Evolutionary conservation across 2,113 vertebrate species (phyloP).

Genomic region (Nycticryphes semicollaris): DNA sequence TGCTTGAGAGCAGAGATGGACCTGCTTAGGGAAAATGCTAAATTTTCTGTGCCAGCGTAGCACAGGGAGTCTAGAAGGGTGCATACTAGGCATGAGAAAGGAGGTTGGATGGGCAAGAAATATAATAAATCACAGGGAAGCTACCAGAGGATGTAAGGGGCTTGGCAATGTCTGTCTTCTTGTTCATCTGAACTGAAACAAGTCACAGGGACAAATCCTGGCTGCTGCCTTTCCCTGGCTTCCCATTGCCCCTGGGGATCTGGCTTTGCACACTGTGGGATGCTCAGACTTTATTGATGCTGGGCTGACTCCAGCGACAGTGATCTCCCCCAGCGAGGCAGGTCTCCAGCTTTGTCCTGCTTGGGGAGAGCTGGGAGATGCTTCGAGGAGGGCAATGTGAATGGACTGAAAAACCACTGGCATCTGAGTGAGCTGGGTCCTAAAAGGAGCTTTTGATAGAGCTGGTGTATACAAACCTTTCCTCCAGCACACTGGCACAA

Average conservation of each 20-base stretch:
- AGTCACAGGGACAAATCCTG: not conserved
- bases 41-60: fast-evolving
- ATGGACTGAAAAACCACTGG: not conserved
- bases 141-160: not conserved
- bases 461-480: not conserved
- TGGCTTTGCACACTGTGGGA: not conserved
- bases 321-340: not conserved
- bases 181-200: not conserved
- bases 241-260: fast-evolving
- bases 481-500: not conserved
- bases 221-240: not conserved
- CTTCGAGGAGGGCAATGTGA: not conserved
- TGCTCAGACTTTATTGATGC: not conserved
- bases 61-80: not conserved
- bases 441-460: not conserved
- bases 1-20: not conserved
- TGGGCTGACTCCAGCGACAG: not conserved
- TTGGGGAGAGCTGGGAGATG: not conserved
- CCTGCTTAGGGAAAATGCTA: not conserved
- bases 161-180: not conserved
- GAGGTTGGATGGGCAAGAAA: not conserved
- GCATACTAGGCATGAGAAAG: not conserved
- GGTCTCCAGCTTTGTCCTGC: not conserved
- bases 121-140: not conserved
- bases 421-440: not conserved